Percentiles rank a stretch among this genome's conserved stretches.
Evolutionary conservation across 2,888 invertebrate genomes (phyloP).

Genomic region (Morpho deidamia): DNA sequence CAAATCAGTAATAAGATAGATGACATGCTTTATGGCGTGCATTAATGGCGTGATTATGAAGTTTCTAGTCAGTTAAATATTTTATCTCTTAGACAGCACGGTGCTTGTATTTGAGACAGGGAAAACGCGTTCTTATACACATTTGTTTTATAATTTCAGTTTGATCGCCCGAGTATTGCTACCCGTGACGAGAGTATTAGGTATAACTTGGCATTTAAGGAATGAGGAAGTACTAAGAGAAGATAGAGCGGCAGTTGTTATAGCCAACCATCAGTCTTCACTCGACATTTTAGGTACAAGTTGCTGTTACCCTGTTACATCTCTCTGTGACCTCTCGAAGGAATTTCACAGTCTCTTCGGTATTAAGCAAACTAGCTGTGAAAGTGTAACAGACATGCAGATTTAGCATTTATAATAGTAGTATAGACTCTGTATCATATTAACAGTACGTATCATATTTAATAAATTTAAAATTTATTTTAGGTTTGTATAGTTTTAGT

Average conservation of each 20-base stretch:
- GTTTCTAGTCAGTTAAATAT: neutral
- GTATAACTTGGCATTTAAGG: slow-evolving; percentile 76
- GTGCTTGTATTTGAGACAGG: too few species aligned
- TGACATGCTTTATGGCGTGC: too few species aligned
- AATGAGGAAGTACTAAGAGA: slow-evolving; percentile 72
- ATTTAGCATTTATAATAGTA: too few species aligned
- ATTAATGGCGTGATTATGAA: too few species aligned
- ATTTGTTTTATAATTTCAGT: slow-evolving; percentile 34
- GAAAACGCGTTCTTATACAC: too few species aligned
- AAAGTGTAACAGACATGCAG: slow-evolving; percentile 13
- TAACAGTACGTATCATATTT: too few species aligned
- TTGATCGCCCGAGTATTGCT: slow-evolving; percentile 63
- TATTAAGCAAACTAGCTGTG: too few species aligned
- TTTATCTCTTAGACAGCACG: neutral
- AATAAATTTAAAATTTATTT: neutral
- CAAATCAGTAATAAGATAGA: too few species aligned
- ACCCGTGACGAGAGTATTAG: slow-evolving; percentile 71
- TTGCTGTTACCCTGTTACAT: too few species aligned
- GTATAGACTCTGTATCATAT: too few species aligned
- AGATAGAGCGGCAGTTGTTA: slow-evolving; percentile 79
- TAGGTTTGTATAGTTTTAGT: slow-evolving; percentile 16
- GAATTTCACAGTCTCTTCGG: too few species aligned
- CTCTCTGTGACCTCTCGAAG: too few species aligned
- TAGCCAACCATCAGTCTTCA: slow-evolving; percentile 83
- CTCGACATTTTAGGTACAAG: slow-evolving; percentile 80